Evolutionary conservation across 2,797 vertebrate species (phyloP).

Genomic region (Hippocampus kuda): DNA sequence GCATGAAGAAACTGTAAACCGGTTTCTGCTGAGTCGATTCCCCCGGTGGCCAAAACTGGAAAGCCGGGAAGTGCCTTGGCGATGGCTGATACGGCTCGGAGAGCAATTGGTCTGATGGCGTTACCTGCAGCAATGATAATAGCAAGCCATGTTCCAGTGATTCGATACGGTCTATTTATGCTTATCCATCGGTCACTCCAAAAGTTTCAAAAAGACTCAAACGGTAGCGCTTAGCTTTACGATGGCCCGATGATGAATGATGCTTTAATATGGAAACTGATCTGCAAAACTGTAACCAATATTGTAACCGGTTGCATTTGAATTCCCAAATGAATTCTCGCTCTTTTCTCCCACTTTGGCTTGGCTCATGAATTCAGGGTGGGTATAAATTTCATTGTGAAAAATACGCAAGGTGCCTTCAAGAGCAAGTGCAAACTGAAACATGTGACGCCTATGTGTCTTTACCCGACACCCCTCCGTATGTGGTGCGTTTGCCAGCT

Average conservation of each 20-base stretch:
- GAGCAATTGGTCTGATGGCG: constrained; percentile 82
- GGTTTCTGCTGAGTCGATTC: constrained; percentile 88
- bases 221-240: background rate
- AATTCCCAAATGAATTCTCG: background rate
- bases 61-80: constrained; percentile 77
- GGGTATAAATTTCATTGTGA: background rate
- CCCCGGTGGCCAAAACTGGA: constrained; percentile 84
- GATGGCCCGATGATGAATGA: background rate
- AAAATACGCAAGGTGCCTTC: background rate
- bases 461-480: constrained; percentile 73
- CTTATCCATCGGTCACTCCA: background rate
- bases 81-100: constrained; percentile 81
- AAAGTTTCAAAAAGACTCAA: background rate
- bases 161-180: background rate
- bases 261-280: background rate
- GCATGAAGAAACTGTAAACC: constrained; percentile 88
- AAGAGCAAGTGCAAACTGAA: background rate
- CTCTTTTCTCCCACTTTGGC: background rate
- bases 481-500: constrained; percentile 71
- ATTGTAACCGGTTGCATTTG: background rate
- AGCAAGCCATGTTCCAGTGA: background rate
- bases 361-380: background rate
- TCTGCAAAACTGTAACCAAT: background rate
- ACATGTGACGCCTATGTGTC: background rate
- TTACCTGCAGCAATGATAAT: constrained; percentile 65